phyloP scores from a whole-genome alignment of 1,140 invertebrate species.

The Battus philenor region DNA sequence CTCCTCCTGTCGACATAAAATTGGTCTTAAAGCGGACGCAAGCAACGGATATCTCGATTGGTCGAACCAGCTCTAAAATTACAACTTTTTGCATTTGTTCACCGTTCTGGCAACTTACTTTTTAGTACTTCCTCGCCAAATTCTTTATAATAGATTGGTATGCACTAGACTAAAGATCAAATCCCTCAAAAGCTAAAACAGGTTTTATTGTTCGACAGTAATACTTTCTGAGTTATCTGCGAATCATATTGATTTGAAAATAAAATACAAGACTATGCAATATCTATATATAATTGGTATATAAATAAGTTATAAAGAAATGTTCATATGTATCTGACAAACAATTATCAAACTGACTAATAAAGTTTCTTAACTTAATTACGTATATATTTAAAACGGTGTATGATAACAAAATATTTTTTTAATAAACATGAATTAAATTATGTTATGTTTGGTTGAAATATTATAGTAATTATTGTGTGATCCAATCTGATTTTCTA shows the following conservation, averaged over 20 bases:
- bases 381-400: no score
- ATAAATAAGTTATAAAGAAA: neutral
- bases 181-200: constrained; percentile 4
- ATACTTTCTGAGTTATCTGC: no score
- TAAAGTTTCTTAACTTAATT: neutral
- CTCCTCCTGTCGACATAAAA: constrained; percentile 14
- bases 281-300: no score
- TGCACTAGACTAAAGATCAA: constrained; percentile 2
- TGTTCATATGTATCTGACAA: neutral
- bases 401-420: no score
- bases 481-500: no score
- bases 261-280: no score
- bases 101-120: constrained; percentile 48
- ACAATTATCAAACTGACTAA: neutral
- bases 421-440: no score
- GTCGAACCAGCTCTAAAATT: constrained; percentile 67
- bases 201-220: no score
- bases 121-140: constrained; percentile 55
- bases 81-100: constrained; percentile 60
- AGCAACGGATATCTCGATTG: constrained; percentile 48
- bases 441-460: no score
- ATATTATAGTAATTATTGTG: neutral
- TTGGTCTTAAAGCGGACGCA: constrained; percentile 23
- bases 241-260: no score
- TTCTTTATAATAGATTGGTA: constrained; percentile 23